Conservation (phyloP, 2,113 vertebrate species). For the Antigone vipio region DNA sequence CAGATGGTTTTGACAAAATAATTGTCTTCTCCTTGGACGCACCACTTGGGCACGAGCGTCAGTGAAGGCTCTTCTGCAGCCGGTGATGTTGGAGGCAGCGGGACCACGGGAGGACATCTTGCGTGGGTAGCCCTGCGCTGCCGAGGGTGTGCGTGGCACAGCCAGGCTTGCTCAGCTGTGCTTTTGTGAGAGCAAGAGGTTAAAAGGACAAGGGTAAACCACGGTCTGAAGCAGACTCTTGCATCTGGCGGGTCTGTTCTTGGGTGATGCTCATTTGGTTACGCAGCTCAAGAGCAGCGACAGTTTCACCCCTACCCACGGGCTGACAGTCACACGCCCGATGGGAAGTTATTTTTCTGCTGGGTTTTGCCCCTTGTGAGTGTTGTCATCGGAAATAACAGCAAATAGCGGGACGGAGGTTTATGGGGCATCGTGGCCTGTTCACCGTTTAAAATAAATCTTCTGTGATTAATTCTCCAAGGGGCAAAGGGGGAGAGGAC, state of each 20-base stretch:
- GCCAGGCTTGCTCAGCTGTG: background rate
- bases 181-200: background rate
- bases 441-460: background rate
- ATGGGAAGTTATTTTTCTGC: constrained; percentile 13
- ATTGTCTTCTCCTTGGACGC: background rate
- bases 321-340: background rate
- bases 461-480: background rate
- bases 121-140: fast-evolving
- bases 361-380: constrained; percentile 1
- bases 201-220: constrained; percentile 32
- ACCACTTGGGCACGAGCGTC: background rate
- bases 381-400: background rate
- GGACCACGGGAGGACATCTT: background rate
- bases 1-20: background rate
- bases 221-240: background rate
- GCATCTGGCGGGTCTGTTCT: background rate
- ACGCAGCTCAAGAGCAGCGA: background rate
- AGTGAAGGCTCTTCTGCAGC: background rate
- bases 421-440: background rate
- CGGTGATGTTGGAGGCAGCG: fast-evolving
- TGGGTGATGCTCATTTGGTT: background rate
- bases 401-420: background rate
- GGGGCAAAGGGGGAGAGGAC: background rate
- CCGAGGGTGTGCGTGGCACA: background rate
- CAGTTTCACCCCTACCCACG: constrained; percentile 10